Evolutionary conservation across 2,888 invertebrate species (phyloP), one percentile per base, ranked within the genome.

Genomic region (Drosophila monieri): DNA sequence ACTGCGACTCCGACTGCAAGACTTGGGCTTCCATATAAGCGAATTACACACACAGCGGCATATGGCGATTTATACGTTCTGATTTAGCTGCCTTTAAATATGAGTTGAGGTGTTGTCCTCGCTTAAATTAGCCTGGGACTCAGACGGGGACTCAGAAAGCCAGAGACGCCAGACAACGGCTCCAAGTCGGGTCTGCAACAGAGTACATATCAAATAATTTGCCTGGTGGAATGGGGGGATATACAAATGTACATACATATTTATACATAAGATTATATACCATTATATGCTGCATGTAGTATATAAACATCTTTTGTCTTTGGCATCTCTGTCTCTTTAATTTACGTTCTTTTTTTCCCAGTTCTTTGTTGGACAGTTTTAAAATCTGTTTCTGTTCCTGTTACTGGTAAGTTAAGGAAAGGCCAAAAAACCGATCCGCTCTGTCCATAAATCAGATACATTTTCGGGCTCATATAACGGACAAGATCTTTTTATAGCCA

Each of bases 31-130:
- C 61, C 68, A 80, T 59, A 73, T 73, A 64, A 72, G 60, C 64
- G 37, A 41, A 41, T 41, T 46, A 76, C 57, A 73, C 59, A 74
- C 43, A 68, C 39, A 53, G 46, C 27, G 44, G 49, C 27, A 18
- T 37, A 44, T 14, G 41, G 12, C 35, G 61, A 37, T 21, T 21
- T 43, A 43, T 54, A 56, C 44, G 66, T 76, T 68, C 77, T 89
- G 88, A 88, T 88, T 89, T 89, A 89, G 89, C 77, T 83, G 80
- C 77, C 85, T 79, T 85, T 87, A 87, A 89, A 89, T 89, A 89
- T 88, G 88, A 85, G 89, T 80, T 87, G 88, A 88, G 88, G 88
- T 88, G 88, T 88, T 80, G 89, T 89, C 85, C 89, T 88, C 89
- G 84, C 84, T 89, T 88, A 85, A 89, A 84, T 89, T 88, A 88